Percentiles rank a stretch among this genome's conserved stretches.
These are phyloP conservation scores for Ephydatia muelleri DNA, from an alignment of 37 sponge, comb jelly and placozoan genomes.

Conservation along the genomic window DNA sequence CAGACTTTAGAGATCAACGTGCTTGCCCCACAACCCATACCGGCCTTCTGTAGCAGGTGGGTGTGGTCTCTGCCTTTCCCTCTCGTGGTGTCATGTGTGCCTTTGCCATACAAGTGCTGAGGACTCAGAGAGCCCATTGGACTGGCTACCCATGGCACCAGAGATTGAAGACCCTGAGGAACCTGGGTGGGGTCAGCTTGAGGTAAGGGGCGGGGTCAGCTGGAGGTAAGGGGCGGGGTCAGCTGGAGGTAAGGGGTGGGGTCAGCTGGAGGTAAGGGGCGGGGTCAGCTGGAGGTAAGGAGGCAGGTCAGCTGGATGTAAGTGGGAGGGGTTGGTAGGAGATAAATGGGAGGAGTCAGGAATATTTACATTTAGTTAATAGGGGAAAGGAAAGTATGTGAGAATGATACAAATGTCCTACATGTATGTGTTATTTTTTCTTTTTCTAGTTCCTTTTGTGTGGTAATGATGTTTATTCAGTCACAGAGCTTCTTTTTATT, in stretches of 20 bases:
- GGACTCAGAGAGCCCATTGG: constrained; percentile 71
- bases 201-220: constrained; percentile 48
- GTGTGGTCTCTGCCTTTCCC: not conserved
- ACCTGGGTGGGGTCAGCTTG: constrained; percentile 94
- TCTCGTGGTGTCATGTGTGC: not conserved
- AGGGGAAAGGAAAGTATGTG: not conserved
- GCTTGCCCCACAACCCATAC: constrained; percentile 65
- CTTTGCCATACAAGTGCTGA: constrained; percentile 50
- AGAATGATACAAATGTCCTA: not conserved
- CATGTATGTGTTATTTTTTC: not conserved
- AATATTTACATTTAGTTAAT: not conserved
- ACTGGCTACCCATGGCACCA: constrained; percentile 92
- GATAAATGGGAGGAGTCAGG: too few relatives aligned
- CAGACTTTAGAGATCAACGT: constrained; percentile 56
- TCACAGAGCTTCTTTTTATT: too few relatives aligned
- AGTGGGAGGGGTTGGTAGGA: not conserved
- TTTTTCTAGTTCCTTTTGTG: too few relatives aligned
- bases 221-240: not conserved
- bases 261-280: not conserved
- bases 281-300: not conserved
- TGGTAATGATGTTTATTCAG: not conserved
- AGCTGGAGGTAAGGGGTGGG: not conserved
- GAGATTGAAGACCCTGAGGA: constrained; percentile 98
- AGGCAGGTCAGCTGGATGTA: not conserved
- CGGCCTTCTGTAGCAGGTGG: constrained; percentile 92